These are phyloP conservation scores for Pungitius pungitius DNA, from an alignment of 2,113 vertebrate species.

Conservation along the genomic window DNA sequence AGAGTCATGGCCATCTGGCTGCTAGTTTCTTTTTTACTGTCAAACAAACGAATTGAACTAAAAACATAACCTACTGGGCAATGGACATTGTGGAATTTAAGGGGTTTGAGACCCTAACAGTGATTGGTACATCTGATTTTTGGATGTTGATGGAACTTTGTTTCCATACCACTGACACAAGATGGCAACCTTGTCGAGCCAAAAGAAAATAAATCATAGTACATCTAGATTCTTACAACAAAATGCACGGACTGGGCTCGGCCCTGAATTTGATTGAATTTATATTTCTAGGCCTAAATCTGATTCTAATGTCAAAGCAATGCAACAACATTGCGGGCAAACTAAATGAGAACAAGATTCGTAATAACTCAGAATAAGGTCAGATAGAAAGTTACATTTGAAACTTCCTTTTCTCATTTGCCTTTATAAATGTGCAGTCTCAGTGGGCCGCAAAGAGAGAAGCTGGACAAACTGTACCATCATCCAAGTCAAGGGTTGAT, in stretches of 20 bases:
- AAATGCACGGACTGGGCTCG: not conserved
- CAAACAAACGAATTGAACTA: not conserved
- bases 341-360: not conserved
- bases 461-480: not conserved
- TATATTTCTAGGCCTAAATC: not conserved
- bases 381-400: not conserved
- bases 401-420: no score
- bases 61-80: not conserved
- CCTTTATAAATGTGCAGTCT: not conserved
- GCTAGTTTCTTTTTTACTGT: not conserved
- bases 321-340: not conserved
- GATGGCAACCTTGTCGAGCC: slow-evolving; percentile 51
- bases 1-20: not conserved
- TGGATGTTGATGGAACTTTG: not conserved
- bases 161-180: slow-evolving; percentile 50
- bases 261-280: not conserved
- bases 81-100: not conserved
- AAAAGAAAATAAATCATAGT: not conserved
- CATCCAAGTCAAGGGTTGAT: not conserved
- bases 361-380: not conserved
- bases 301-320: not conserved
- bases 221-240: not conserved
- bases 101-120: not conserved
- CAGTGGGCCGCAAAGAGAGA: not conserved
- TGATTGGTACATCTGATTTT: not conserved